Conservation (phyloP, 2,113 vertebrate species). For the Spheniscus mendiculus region DNA sequence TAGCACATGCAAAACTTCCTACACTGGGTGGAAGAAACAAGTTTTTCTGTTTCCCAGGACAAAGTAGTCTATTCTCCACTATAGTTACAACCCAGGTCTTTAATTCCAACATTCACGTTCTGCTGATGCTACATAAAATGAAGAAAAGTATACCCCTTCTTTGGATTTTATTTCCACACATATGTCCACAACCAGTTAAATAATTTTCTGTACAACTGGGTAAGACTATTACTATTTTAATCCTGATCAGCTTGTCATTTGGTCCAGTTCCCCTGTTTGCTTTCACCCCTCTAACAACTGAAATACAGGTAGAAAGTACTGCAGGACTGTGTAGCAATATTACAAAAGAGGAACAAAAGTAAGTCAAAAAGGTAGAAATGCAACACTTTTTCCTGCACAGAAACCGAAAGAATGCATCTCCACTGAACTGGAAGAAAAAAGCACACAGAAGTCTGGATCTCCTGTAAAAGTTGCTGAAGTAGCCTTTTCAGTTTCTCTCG, state of each 20-base stretch:
- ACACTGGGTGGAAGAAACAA: background rate
- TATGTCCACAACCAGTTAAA: conserved; percentile 7
- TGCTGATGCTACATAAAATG: conserved; percentile 40
- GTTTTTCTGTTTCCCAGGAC: conserved; percentile 24
- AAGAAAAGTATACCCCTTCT: conserved; percentile 3
- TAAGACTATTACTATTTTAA: conserved; percentile 40
- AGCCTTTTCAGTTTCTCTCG: conserved; percentile 61
- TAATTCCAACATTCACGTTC: conserved; percentile 51
- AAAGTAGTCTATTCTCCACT: conserved; percentile 8
- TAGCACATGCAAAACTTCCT: conserved; percentile 47
- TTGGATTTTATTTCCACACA: conserved; percentile 56
- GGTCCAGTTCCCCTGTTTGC: conserved; percentile 52
- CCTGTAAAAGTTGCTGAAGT: conserved; percentile 63
- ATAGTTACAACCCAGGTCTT: background rate
- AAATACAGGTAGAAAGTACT: conserved; percentile 49
- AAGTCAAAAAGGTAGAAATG: conserved; percentile 54
- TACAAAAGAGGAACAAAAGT: conserved; percentile 61
- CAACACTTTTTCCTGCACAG: conserved; percentile 50
- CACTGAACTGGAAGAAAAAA: conserved; percentile 58
- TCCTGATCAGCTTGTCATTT: conserved; percentile 51
- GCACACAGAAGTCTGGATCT: conserved; percentile 56
- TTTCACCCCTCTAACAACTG: conserved; percentile 32
- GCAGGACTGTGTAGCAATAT: conserved; percentile 55
- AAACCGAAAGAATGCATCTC: conserved; percentile 60
- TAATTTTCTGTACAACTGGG: background rate